phyloP scores from a whole-genome alignment of 2,113 vertebrate species.

The Mus pahari region DNA sequence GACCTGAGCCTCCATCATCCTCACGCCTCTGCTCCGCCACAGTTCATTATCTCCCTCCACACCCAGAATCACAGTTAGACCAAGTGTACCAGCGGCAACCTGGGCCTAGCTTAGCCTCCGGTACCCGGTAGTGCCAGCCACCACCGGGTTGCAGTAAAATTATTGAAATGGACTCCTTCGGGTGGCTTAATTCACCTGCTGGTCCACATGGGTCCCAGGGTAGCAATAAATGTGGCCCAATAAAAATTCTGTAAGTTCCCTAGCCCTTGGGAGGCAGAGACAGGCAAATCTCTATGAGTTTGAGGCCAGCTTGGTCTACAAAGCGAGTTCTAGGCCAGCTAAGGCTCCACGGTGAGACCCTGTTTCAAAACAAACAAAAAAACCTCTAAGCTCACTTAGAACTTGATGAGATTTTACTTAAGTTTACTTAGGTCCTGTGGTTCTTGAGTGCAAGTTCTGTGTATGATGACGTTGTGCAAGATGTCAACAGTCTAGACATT shows the following conservation, averaged over 20 bases:
- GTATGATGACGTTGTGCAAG: neutral
- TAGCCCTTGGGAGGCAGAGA: neutral
- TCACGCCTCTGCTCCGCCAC: accelerated
- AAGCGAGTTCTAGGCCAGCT: neutral
- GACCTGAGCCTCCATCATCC: neutral
- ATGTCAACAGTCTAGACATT: neutral
- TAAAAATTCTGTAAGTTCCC: neutral
- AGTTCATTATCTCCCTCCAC: neutral
- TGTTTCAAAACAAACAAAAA: neutral
- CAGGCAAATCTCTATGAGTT: neutral
- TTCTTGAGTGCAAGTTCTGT: neutral
- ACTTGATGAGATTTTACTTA: neutral
- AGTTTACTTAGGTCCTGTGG: neutral
- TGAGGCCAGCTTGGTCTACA: neutral
- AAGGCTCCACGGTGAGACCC: neutral
- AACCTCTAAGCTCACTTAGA: neutral
- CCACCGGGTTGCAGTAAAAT: too few species aligned
- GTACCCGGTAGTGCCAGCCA: neutral
- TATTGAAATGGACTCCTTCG: neutral
- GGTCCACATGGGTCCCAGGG: neutral
- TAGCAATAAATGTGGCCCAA: neutral
- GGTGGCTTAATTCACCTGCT: neutral
- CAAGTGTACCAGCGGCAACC: neutral
- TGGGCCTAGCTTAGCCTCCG: neutral
- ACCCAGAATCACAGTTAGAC: neutral